Percentiles rank a stretch among this genome's conserved stretches.
phyloP scores from a whole-genome alignment of 2,888 invertebrate genomes.

The Eupithecia vulgata region DNA sequence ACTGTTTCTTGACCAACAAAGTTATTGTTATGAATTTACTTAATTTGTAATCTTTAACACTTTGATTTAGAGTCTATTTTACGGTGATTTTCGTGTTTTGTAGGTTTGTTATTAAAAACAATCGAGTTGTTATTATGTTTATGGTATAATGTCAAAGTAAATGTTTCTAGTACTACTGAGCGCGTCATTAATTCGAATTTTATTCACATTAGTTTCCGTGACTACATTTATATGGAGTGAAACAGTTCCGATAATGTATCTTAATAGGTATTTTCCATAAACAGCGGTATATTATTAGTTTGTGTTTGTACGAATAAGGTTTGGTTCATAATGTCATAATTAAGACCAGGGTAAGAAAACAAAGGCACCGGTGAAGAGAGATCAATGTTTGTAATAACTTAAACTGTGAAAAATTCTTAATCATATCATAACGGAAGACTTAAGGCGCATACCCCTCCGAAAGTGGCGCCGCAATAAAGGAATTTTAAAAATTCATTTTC shows the following conservation, averaged over 20 bases:
- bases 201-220: conserved; percentile 72
- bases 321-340: conserved; percentile 34
- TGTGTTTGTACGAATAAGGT: conserved; percentile 27
- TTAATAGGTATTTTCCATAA: conserved; percentile 57
- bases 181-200: conserved; percentile 75
- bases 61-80: conserved; percentile 43
- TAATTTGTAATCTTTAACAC: conserved; percentile 35
- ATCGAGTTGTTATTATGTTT: conserved; percentile 74
- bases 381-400: not conserved
- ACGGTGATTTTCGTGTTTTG: conserved; percentile 31
- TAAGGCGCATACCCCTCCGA: too few relatives aligned
- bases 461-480: too few relatives aligned
- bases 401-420: not conserved
- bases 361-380: not conserved
- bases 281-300: conserved; percentile 38
- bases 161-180: conserved; percentile 69
- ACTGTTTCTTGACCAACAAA: conserved; percentile 56
- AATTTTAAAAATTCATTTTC: too few relatives aligned
- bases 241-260: conserved; percentile 62
- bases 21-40: conserved; percentile 50
- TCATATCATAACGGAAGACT: too few relatives aligned
- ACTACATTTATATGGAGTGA: conserved; percentile 61
- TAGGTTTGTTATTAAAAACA: conserved; percentile 58
- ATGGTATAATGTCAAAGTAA: conserved; percentile 78
- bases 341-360: conserved; percentile 7